Percentiles rank a stretch among this genome's conserved stretches.
These are phyloP conservation scores for Camptogramma bilineatum DNA, from an alignment of 2,888 invertebrate genomes.

Conservation along the genomic window DNA sequence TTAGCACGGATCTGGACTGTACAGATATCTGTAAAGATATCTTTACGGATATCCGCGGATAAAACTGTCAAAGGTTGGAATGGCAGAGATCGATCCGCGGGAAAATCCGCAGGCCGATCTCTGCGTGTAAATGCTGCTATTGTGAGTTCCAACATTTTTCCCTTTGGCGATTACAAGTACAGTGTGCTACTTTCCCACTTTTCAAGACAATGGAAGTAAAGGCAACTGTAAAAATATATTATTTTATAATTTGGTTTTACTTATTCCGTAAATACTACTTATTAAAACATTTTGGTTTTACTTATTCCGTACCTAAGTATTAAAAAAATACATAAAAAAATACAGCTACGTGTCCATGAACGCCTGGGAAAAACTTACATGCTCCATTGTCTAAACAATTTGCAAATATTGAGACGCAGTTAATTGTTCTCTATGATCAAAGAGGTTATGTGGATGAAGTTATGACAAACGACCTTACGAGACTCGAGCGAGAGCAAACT, in stretches of 20 bases:
- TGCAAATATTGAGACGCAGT: neutral
- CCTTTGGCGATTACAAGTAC: neutral
- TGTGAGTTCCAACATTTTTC: neutral
- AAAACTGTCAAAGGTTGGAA: too few species aligned
- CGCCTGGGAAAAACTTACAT: neutral
- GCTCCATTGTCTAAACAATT: neutral
- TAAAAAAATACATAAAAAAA: too few species aligned
- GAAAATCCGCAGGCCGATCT: too few species aligned
- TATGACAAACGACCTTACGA: conserved; percentile 14
- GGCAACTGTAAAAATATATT: neutral
- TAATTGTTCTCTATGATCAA: neutral
- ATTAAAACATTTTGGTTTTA: too few species aligned
- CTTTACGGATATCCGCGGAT: too few species aligned
- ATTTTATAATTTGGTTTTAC: neutral
- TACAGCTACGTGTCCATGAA: too few species aligned
- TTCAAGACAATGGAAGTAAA: neutral
- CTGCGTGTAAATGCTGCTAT: too few species aligned
- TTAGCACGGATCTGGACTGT: too few species aligned
- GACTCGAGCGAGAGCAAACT: conserved; percentile 19
- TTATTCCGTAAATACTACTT: too few species aligned
- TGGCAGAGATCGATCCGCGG: too few species aligned
- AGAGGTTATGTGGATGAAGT: conserved; percentile 16
- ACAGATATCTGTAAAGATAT: too few species aligned
- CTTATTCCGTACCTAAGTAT: too few species aligned
- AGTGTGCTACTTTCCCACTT: neutral